Evolutionary conservation across 2,888 invertebrate species (phyloP).

Genomic region (Agriopis aurantiaria): DNA sequence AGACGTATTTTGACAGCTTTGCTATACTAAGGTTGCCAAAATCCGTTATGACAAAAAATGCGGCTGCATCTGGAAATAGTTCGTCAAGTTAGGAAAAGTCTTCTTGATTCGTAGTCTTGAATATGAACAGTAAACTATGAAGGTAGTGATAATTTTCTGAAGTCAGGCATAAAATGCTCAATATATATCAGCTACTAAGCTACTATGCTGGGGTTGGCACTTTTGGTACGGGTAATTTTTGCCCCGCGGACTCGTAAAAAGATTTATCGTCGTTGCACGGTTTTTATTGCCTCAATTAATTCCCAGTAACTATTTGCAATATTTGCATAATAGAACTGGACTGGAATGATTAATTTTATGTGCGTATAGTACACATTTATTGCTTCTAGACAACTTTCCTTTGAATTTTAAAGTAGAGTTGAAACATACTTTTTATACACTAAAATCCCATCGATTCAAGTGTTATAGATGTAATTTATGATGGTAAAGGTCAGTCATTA

Average conservation of each 20-base stretch:
- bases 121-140: too few species aligned
- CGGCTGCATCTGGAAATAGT: too few species aligned
- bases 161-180: not conserved
- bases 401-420: not conserved
- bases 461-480: constrained; percentile 15
- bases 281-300: constrained; percentile 5
- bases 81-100: too few species aligned
- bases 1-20: too few species aligned
- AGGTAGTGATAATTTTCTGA: not conserved
- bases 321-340: constrained; percentile 12
- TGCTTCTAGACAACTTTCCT: constrained; percentile 10
- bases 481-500: constrained; percentile 22
- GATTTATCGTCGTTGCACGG: not conserved
- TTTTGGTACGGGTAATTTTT: not conserved
- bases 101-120: too few species aligned
- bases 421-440: not conserved
- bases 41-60: too few species aligned
- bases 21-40: too few species aligned
- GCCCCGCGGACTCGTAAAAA: not conserved
- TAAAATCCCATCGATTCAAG: not conserved
- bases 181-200: not conserved
- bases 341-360: constrained; percentile 10
- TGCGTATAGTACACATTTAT: constrained; percentile 10
- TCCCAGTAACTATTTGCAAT: not conserved
- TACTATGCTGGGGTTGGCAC: not conserved